phyloP scores from a whole-genome alignment of 2,888 invertebrate species.

The Microctonus aethiopoides region DNA sequence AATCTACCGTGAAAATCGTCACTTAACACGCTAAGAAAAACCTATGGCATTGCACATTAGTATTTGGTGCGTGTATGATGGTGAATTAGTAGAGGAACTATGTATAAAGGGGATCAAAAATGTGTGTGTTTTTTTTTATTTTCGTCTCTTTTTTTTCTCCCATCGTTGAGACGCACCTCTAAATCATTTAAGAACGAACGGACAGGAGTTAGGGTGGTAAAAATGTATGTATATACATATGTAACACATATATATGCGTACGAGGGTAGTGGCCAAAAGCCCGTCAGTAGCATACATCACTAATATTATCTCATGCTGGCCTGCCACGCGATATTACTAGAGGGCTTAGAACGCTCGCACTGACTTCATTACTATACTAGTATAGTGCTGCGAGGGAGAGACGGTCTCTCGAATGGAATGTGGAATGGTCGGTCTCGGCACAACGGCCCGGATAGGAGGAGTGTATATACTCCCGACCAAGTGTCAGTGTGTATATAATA shows the following conservation, averaged over 20 bases:
- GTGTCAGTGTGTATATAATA: no score
- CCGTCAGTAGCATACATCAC: slow-evolving; percentile 64
- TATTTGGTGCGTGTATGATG: not conserved
- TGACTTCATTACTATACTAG: slow-evolving; percentile 59
- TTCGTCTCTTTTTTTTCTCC: not conserved
- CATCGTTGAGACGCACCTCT: not conserved
- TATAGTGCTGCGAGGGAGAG: slow-evolving; percentile 40
- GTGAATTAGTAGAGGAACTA: not conserved
- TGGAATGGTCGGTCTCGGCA: slow-evolving; percentile 57
- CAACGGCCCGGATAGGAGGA: slow-evolving; percentile 22
- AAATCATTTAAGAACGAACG: slow-evolving; percentile 30
- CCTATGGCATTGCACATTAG: not conserved
- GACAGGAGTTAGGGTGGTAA: slow-evolving; percentile 39
- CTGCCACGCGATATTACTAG: slow-evolving; percentile 60
- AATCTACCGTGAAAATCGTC: slow-evolving; percentile 2
- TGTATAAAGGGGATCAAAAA: not conserved
- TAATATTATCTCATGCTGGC: slow-evolving; percentile 60
- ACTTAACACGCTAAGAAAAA: not conserved
- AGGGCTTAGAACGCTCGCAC: slow-evolving; percentile 59
- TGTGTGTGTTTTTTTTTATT: not conserved
- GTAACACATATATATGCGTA: slow-evolving; percentile 20
- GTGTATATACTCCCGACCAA: no score
- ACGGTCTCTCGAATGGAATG: slow-evolving; percentile 57
- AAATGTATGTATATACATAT: slow-evolving; percentile 36
- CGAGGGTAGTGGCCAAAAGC: slow-evolving; percentile 45